These are phyloP conservation scores for Gavialis gangeticus DNA, from an alignment of 2,113 vertebrate genomes.

Conservation along the genomic window DNA sequence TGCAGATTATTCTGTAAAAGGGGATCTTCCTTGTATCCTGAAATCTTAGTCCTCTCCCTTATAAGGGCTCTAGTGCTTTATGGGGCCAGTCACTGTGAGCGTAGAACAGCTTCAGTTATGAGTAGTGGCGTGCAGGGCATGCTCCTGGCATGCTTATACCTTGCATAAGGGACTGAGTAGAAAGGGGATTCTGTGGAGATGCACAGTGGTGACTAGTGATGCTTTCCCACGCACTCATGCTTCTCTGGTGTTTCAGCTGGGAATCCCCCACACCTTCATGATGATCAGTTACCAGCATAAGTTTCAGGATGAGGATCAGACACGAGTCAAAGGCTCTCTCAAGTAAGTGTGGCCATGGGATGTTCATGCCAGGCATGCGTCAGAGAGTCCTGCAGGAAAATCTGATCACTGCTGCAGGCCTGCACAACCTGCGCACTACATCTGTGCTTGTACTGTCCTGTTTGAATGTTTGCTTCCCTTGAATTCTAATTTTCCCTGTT, in stretches of 20 bases:
- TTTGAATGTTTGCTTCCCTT: neutral
- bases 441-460: neutral
- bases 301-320: slow-evolving; percentile 98
- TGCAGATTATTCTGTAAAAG: neutral
- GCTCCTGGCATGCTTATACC: neutral
- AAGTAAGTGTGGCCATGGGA: slow-evolving; percentile 84
- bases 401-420: neutral
- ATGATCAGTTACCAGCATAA: slow-evolving; percentile 99
- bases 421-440: neutral
- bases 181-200: neutral
- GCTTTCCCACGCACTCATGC: fast-evolving
- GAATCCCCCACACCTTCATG: slow-evolving; percentile 94
- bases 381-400: neutral
- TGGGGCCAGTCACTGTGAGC: neutral
- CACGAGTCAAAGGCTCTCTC: slow-evolving; percentile 93
- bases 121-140: too few relatives aligned
- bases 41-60: neutral
- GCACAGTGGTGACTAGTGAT: fast-evolving
- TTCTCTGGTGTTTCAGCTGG: slow-evolving; percentile 84
- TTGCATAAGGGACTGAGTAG: neutral
- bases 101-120: neutral
- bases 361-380: fast-evolving
- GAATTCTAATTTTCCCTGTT: neutral
- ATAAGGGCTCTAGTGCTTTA: neutral
- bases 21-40: neutral